Conservation (phyloP, 2,888 invertebrate species). For the Thecophora atra region DNA sequence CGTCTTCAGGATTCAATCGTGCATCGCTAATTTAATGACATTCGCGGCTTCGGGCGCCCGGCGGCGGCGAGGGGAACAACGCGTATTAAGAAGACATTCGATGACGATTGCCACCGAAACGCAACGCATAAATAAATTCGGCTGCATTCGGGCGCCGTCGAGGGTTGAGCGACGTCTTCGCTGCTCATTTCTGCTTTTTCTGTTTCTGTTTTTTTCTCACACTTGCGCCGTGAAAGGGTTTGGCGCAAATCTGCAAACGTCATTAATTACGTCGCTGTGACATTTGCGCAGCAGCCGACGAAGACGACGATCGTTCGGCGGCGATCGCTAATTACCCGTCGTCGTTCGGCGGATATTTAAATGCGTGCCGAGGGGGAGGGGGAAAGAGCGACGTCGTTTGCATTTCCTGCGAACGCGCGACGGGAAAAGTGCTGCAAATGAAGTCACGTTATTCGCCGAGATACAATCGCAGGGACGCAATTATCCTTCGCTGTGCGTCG, state of each 20-base stretch:
- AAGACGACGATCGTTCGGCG: no score
- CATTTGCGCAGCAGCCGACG: slow-evolving; percentile 9
- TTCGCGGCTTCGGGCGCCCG: slow-evolving; percentile 40
- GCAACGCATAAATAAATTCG: no score
- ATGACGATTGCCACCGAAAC: no score
- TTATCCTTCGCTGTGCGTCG: slow-evolving; percentile 35
- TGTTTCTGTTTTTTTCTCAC: slow-evolving; percentile 3
- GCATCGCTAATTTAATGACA: slow-evolving; percentile 58
- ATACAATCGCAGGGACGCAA: slow-evolving; percentile 25
- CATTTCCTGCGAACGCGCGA: no score
- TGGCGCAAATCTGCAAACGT: neutral
- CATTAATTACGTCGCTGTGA: slow-evolving; percentile 31
- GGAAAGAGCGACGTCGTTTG: no score
- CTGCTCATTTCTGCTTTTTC: neutral
- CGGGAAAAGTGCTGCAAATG: no score
- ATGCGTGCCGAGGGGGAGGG: no score
- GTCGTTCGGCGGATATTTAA: no score
- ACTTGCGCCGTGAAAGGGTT: neutral
- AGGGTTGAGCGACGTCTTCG: neutral
- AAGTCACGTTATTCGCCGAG: neutral
- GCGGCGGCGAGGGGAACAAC: neutral
- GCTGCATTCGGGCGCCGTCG: neutral
- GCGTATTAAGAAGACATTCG: neutral
- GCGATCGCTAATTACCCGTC: no score
- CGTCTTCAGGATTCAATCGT: slow-evolving; percentile 38